Conservation (phyloP, 92 coral and sea anemone genomes). For the Porites divaricata region DNA sequence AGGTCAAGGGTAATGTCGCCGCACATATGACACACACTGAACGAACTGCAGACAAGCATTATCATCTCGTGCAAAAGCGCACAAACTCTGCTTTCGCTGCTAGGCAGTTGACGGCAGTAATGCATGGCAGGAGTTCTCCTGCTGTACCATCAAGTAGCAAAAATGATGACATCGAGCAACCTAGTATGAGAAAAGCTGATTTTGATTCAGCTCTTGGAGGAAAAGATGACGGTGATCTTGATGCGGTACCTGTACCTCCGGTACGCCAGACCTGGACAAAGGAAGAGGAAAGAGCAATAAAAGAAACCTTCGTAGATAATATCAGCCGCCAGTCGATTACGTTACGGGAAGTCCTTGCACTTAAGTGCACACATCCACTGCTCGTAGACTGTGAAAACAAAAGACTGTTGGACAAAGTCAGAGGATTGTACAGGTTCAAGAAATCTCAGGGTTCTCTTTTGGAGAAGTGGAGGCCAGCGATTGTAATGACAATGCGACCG, state of each 20-base stretch:
- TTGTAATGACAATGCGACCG: not conserved
- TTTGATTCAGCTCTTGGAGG: not conserved
- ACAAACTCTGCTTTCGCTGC: conserved; percentile 16
- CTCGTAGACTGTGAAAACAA: not conserved
- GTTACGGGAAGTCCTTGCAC: not conserved
- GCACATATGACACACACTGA: conserved; percentile 22
- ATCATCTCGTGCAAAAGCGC: conserved; percentile 9
- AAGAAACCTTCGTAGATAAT: not conserved
- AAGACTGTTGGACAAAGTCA: not conserved
- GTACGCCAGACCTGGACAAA: not conserved
- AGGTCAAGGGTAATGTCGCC: conserved; percentile 18
- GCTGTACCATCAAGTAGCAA: not conserved
- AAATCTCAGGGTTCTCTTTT: too few relatives aligned
- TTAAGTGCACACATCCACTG: not conserved
- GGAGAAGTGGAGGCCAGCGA: too few relatives aligned
- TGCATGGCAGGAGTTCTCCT: conserved; percentile 16
- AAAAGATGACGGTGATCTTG: not conserved
- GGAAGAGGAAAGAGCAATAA: not conserved
- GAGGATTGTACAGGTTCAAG: too few relatives aligned
- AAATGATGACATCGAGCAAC: not conserved
- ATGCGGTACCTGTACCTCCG: not conserved
- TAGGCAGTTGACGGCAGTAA: conserved; percentile 8
- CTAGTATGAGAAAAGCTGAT: not conserved
- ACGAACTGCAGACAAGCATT: conserved; percentile 12
- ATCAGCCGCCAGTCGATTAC: conserved; percentile 18